These are phyloP conservation scores for Peromyscus eremicus DNA, from an alignment of 2,797 vertebrate genomes.

Conservation along the genomic window DNA sequence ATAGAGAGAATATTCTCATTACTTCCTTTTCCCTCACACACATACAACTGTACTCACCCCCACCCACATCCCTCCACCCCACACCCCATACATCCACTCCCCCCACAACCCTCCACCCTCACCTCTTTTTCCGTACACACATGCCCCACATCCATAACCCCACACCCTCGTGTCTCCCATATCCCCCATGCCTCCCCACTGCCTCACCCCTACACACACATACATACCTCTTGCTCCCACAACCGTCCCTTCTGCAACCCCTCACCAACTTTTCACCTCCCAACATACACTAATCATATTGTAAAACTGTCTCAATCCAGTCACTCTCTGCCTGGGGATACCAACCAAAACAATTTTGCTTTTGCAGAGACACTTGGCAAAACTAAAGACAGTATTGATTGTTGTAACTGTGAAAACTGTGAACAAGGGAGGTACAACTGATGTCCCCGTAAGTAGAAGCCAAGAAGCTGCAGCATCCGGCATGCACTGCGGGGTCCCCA, in stretches of 20 bases:
- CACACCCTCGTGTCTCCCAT: background rate
- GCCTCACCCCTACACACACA: background rate
- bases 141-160: background rate
- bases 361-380: background rate
- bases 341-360: background rate
- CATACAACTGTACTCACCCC: too few relatives aligned
- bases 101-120: background rate
- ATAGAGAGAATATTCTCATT: background rate
- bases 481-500: background rate
- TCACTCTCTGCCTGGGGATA: background rate
- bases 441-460: background rate
- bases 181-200: background rate
- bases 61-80: background rate
- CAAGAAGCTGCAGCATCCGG: background rate
- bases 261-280: background rate
- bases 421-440: rapidly evolving
- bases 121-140: background rate
- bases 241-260: background rate
- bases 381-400: background rate
- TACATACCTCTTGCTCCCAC: background rate
- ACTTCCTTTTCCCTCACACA: background rate
- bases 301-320: background rate
- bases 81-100: background rate
- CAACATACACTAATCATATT: background rate
- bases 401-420: background rate